A percentile compares a stretch with the other conserved stretches of the same genome.
These are phyloP conservation scores for Beaufortia kweichowensis DNA, from an alignment of 2,113 vertebrate species.

Conservation along the genomic window DNA sequence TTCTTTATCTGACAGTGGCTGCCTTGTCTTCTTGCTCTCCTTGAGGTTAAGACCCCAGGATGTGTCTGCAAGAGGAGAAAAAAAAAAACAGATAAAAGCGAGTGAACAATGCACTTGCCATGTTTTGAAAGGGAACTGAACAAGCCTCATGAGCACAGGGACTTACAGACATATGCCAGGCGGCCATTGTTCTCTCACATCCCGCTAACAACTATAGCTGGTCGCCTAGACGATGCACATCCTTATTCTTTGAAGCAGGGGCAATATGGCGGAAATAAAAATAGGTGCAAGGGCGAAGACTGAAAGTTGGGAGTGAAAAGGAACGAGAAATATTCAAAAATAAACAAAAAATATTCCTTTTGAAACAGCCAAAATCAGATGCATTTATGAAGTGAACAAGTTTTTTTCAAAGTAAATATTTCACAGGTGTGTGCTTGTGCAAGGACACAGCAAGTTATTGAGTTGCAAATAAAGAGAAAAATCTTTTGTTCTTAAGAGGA, in stretches of 20 bases:
- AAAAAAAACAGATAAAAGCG: slow-evolving; percentile 36
- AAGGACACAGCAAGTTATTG: neutral
- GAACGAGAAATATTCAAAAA: slow-evolving; percentile 5
- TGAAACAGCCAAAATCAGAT: neutral
- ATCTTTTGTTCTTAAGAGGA: neutral
- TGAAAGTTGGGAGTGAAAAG: slow-evolving; percentile 3
- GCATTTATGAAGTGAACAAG: neutral
- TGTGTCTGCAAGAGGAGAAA: slow-evolving; percentile 27
- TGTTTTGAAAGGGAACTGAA: slow-evolving; percentile 40
- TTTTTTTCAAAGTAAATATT: neutral
- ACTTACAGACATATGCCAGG: slow-evolving; percentile 11
- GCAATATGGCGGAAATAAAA: slow-evolving; percentile 24
- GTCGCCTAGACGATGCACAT: slow-evolving; percentile 31
- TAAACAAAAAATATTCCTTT: neutral
- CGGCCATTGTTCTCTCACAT: slow-evolving; percentile 30
- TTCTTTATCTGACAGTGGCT: slow-evolving; percentile 45
- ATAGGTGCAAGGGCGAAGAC: slow-evolving; percentile 4
- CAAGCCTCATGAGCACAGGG: neutral
- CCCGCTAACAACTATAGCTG: slow-evolving; percentile 4
- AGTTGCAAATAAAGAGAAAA: neutral
- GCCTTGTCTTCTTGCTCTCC: slow-evolving; percentile 40
- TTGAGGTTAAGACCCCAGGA: slow-evolving; percentile 44
- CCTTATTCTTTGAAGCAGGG: neutral
- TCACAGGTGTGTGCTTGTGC: neutral
- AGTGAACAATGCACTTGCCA: slow-evolving; percentile 46